These are phyloP conservation scores for Phallusia fumigata DNA, from an alignment of 23 tunicate species.

Conservation along the genomic window DNA sequence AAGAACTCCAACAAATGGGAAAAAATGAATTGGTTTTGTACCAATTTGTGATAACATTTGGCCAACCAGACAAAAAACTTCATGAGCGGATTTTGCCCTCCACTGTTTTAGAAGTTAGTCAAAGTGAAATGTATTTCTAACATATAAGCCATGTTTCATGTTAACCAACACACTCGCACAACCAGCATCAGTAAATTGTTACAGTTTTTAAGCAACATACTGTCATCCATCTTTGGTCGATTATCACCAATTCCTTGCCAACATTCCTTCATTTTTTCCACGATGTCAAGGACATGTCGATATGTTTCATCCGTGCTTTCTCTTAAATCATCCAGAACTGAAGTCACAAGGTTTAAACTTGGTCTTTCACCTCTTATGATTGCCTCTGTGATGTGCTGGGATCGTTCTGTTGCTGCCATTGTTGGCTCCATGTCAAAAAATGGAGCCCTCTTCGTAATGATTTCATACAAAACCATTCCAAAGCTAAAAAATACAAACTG, in stretches of 20 bases:
- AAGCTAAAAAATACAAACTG: constrained; percentile 2
- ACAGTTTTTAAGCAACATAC: neutral
- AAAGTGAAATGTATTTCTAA: too few relatives aligned
- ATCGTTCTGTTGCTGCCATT: neutral
- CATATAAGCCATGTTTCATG: too few relatives aligned
- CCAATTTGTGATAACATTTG: too few relatives aligned
- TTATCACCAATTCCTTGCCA: neutral
- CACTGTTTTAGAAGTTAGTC: too few relatives aligned
- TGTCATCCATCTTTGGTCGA: neutral
- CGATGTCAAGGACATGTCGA: neutral
- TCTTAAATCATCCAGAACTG: neutral
- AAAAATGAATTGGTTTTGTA: too few relatives aligned
- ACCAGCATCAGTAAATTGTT: too few relatives aligned
- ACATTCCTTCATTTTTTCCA: neutral
- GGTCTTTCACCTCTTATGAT: constrained; percentile 10
- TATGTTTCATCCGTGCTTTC: neutral
- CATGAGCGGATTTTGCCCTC: too few relatives aligned
- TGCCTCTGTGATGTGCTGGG: neutral
- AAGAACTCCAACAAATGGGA: too few relatives aligned
- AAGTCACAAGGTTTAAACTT: neutral
- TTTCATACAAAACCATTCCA: constrained; percentile 32
- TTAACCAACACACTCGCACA: too few relatives aligned
- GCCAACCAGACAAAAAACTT: too few relatives aligned
- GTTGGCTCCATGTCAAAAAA: constrained; percentile 8
- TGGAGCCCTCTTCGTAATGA: constrained; percentile 8